Conservation (phyloP, 2,888 invertebrate genomes). For the Anodontia alba region DNA sequence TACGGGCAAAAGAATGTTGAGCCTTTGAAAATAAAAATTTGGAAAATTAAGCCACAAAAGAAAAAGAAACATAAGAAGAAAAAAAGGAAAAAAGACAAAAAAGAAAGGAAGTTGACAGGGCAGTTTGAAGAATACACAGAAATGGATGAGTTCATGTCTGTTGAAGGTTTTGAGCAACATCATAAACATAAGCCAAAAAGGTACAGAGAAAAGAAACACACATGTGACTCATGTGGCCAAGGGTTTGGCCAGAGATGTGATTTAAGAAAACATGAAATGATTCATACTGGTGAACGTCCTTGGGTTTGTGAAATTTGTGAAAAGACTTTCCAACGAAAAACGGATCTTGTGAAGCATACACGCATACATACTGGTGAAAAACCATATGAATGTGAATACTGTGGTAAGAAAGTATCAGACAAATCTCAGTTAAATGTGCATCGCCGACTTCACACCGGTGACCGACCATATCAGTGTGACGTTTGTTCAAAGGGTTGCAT, state of each 20-base stretch:
- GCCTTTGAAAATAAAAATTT: constrained; percentile 59
- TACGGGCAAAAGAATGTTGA: constrained; percentile 57
- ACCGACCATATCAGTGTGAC: constrained; percentile 54
- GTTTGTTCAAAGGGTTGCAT: constrained; percentile 57
- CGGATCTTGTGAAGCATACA: constrained; percentile 55
- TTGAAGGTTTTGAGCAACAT: constrained; percentile 14
- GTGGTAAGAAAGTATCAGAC: constrained; percentile 62
- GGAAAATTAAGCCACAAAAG: constrained; percentile 55
- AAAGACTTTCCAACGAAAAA: constrained; percentile 56
- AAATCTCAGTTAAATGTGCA: constrained; percentile 61
- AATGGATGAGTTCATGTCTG: background rate
- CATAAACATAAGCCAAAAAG: constrained; percentile 28
- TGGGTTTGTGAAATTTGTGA: constrained; percentile 58
- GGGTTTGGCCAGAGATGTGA: constrained; percentile 61
- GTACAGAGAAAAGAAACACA: constrained; percentile 54
- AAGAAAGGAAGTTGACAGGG: constrained; percentile 28
- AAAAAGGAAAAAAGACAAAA: constrained; percentile 48
- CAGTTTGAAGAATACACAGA: background rate
- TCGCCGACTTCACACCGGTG: constrained; percentile 55
- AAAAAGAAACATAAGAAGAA: constrained; percentile 61
- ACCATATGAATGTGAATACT: constrained; percentile 59
- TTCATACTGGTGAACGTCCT: constrained; percentile 59
- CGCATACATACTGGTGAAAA: constrained; percentile 60
- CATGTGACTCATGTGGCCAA: constrained; percentile 56
- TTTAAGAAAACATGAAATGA: constrained; percentile 54